Base-by-base conservation (phyloP, 2,888 invertebrate genomes). In the Volucella inanis region DNA sequence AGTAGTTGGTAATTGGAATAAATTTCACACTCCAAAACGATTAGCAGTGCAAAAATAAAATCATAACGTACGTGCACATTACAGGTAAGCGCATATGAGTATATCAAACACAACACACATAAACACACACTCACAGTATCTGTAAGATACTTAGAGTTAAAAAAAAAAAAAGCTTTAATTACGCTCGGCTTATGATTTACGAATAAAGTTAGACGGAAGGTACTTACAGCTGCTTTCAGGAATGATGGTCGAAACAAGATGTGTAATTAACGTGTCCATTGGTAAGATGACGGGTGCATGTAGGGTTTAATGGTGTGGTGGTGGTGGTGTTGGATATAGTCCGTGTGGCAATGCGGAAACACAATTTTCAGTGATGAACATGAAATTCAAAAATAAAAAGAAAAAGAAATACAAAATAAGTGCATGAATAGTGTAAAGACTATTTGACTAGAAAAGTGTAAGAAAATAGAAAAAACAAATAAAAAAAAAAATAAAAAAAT, bases 171-270 rank as follows among this genome's bases (percentile, higher is more conserved):
- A 45, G 31, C 31, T 31, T 31, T 31, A 31, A 31, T 31, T 31
- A 31, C 31, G 6, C 31, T 31, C 31, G 31, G 6, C 31, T 31
- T 31, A 31, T 31, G 31, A 31, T 31, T 31, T 31, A 64, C 43
- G 38, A 22, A 22, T 50, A 50, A 10, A 59, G 47, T 47, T 50
- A 41, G 12, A 57, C n/a, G 11, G 11, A 57, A 52, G 55, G 68
- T 79, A 85, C 85, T 85, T 85, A 85, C 85, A 81, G 85, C 85
- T 85, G 81, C 31, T 59, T 67, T 55, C 70, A 72, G 57, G 81
- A 76, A 71, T 47, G 55, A 76, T 80, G 71, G 31, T 78, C 50
- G 61, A 78, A 78, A 74, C 55, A 83, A 83, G 68, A 72, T 67
- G 80, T 75, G 50, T 64, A 67, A 50, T 71, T 77, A 62, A 74